Conservation (phyloP, 2,888 invertebrate genomes). For the Camponotus fellah region DNA sequence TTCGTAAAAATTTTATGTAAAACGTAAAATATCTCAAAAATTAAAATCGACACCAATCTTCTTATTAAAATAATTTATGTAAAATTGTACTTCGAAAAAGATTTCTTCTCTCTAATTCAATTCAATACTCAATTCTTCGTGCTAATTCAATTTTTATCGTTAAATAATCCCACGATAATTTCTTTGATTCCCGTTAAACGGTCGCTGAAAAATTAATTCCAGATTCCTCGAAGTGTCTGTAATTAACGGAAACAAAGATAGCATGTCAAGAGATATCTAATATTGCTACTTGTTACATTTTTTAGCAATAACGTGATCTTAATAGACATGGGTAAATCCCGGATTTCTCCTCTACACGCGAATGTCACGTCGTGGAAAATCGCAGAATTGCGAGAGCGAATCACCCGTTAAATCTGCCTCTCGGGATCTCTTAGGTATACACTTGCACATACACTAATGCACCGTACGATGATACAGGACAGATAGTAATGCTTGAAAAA, state of each 20-base stretch:
- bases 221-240: neutral
- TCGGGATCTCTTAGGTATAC: slow-evolving; percentile 8
- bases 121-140: neutral
- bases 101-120: neutral
- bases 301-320: slow-evolving; percentile 15
- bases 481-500: slow-evolving; percentile 40
- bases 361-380: slow-evolving; percentile 11
- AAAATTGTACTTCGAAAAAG: neutral
- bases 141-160: neutral
- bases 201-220: neutral
- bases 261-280: neutral
- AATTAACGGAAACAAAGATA: neutral
- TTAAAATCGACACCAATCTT: neutral
- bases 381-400: slow-evolving; percentile 8
- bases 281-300: slow-evolving; percentile 32
- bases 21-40: neutral
- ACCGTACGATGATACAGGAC: neutral
- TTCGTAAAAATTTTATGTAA: neutral
- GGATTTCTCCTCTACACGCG: slow-evolving; percentile 16
- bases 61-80: neutral
- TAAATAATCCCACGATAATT: slow-evolving; percentile 12
- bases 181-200: neutral
- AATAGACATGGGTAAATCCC: slow-evolving; percentile 20
- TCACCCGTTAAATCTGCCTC: slow-evolving; percentile 29
- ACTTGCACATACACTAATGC: neutral